phyloP scores from a whole-genome alignment of 2,888 invertebrate genomes.

The Pollenia amentaria region DNA sequence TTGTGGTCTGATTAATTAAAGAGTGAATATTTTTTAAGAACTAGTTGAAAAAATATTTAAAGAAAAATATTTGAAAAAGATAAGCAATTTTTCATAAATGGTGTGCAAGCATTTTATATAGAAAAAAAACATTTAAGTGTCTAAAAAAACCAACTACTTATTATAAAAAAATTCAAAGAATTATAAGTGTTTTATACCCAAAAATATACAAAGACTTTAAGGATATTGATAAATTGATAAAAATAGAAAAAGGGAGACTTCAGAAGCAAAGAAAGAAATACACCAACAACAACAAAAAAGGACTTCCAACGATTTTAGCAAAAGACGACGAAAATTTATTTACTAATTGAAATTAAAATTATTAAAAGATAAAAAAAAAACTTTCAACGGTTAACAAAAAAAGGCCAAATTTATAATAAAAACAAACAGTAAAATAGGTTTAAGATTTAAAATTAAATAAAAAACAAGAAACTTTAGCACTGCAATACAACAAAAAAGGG shows the following conservation, averaged over 20 bases:
- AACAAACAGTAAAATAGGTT: constrained; percentile 46
- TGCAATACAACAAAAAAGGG: constrained; percentile 70
- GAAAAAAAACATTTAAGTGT: constrained; percentile 57
- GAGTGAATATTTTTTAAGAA: constrained; percentile 74
- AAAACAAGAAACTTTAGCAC: constrained; percentile 59
- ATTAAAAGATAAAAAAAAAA: constrained; percentile 52
- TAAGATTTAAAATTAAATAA: constrained; percentile 35
- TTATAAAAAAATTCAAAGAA: constrained; percentile 36
- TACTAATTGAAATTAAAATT: constrained; percentile 65
- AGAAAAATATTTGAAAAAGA: constrained; percentile 56
- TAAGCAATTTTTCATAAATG: constrained; percentile 72
- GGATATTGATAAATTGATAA: constrained; percentile 50
- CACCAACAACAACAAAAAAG: constrained; percentile 73
- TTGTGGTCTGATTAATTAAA: constrained; percentile 73
- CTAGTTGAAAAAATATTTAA: constrained; percentile 44
- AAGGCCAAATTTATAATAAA: constrained; percentile 72
- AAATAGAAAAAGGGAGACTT: constrained; percentile 35
- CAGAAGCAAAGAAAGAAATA: constrained; percentile 3
- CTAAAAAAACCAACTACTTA: constrained; percentile 61
- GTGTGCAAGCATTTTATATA: constrained; percentile 70
- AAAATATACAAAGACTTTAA: constrained; percentile 58
- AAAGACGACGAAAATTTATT: constrained; percentile 81
- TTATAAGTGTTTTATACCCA: constrained; percentile 66
- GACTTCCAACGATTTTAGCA: constrained; percentile 83
- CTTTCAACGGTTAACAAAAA: constrained; percentile 70